phyloP scores from a whole-genome alignment of 2,797 vertebrate genomes.

The Macropus fuliginosus region DNA sequence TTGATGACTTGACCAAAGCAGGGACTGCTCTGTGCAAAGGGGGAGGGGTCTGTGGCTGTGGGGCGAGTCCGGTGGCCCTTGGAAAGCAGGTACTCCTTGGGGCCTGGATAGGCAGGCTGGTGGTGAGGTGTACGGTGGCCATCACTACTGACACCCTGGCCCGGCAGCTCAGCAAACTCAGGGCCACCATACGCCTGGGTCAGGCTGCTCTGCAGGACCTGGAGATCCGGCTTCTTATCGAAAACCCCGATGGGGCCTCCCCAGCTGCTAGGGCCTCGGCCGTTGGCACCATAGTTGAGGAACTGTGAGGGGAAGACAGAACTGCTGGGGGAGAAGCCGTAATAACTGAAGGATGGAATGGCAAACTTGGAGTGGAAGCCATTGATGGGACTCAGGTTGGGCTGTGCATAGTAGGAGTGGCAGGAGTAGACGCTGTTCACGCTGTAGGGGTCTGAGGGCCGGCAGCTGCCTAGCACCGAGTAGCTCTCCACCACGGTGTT shows the following conservation, averaged over 20 bases:
- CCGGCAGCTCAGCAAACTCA: conserved; percentile 81
- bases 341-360: conserved; percentile 92
- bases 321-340: conserved; percentile 91
- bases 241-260: conserved; percentile 79
- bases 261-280: conserved; percentile 85
- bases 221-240: conserved; percentile 92
- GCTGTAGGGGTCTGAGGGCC: conserved; percentile 92
- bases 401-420: conserved; percentile 97
- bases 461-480: conserved; percentile 90
- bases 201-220: conserved; percentile 89
- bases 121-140: conserved; percentile 80
- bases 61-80: conserved; percentile 77
- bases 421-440: conserved; percentile 93
- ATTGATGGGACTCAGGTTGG: conserved; percentile 92
- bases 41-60: conserved; percentile 72
- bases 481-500: conserved; percentile 93
- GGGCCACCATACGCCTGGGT: conserved; percentile 84
- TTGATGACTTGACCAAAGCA: conserved; percentile 90
- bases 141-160: conserved; percentile 70
- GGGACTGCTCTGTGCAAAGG: conserved; percentile 83
- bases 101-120: conserved; percentile 86
- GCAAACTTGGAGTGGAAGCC: conserved; percentile 94
- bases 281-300: conserved; percentile 89
- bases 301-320: conserved; percentile 93
- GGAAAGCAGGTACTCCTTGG: conserved; percentile 80